phyloP scores from a whole-genome alignment of 2,797 vertebrate species.

The Synaphobranchus kaupii region DNA sequence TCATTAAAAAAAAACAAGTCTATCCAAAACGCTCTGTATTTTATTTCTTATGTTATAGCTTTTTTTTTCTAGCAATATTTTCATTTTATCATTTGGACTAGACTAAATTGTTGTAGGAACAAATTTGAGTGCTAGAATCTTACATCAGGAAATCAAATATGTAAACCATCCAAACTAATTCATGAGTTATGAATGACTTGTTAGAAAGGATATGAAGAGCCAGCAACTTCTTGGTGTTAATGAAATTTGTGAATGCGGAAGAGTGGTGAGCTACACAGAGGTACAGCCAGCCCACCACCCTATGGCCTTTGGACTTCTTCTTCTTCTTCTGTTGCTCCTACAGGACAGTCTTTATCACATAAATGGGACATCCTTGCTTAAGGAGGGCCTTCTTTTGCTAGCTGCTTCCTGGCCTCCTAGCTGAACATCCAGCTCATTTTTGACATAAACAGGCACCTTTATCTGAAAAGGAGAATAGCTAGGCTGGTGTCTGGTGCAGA shows the following conservation, averaged over 20 bases:
- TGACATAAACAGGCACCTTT: neutral
- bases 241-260: neutral
- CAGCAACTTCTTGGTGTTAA: neutral
- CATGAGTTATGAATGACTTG: neutral
- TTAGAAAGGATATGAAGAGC: neutral
- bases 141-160: neutral
- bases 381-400: neutral
- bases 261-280: neutral
- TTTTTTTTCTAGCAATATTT: neutral
- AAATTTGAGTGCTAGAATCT: neutral
- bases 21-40: neutral
- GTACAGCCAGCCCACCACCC: neutral
- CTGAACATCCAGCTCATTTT: neutral
- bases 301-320: neutral
- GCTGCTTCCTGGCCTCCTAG: neutral
- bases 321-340: neutral
- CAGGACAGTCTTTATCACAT: neutral
- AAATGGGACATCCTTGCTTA: neutral
- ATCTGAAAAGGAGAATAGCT: neutral
- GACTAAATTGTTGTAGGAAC: neutral
- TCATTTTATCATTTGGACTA: neutral
- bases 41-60: neutral
- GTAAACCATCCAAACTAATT: neutral
- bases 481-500: neutral
- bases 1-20: constrained; percentile 1